Base-by-base conservation (phyloP, 2,797 vertebrate genomes). In the Parambassis ranga region DNA sequence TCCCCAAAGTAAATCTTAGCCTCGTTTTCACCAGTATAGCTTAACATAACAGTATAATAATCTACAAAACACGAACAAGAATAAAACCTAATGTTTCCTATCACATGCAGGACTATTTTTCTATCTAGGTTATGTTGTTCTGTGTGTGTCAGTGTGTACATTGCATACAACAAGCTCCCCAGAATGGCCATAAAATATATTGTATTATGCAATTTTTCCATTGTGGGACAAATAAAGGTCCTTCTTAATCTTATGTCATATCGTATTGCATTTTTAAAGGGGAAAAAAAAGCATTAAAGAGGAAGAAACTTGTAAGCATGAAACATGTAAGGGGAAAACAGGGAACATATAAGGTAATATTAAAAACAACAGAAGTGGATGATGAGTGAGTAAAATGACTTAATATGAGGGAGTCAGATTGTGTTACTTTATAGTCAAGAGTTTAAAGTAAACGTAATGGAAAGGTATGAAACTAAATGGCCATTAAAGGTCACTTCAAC, bases 401-500 rank as follows among this genome's bases (percentile, higher is more conserved):
- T n/a, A n/a, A n/a, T n/a, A n/a, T n/a, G n/a, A 39, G 18, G 18
- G 9, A 11, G 18, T 44, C 20, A 28, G 48, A n/a, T 48, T 42
- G 35, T 3, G 16, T 35, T 42, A 27, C 19, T 56, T 20, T 79
- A 37, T 38, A 43, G 27, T 55, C 57, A 23, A n/a, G 18, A 36
- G 35, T 8, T 10, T 20, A 38, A 47, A 48, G 9, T 11, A 46
- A 58, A 57, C 49, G 31, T 53, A 59, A 65, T 39, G 18, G 38
- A 58, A 65, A 57, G 4, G 23, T 41, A 19, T 30, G 22, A 16
- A 35, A 27, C 18, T 22, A 48, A 51, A 47, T 19, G 22, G 44
- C 9, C 1, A 7, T 51, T 52, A 69, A 23, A 30, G 61, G 63
- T 71, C 48, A 65, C 35, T 68, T 35, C 35, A 49, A 30, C 42